Base-by-base conservation (phyloP, 2,888 invertebrate genomes). In the Melipona bicolor region DNA sequence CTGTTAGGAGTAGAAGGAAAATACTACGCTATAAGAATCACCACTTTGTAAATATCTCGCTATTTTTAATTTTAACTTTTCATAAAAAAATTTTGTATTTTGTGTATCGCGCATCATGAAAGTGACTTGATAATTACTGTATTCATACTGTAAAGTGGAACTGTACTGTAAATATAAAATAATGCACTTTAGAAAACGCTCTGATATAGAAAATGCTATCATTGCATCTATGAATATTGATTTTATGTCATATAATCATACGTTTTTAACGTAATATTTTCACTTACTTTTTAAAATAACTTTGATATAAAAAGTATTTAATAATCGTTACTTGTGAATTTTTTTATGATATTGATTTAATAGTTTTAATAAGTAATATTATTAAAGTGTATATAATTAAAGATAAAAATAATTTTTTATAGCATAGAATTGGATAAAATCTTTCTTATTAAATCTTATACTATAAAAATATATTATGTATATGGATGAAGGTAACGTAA, bases 1-100 rank as follows among this genome's bases (percentile, higher is more conserved):
- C 77, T 85, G 83, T 82, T 87, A 80, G 76, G 70, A 67, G 81
- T 84, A 89, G 79, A 54, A 79, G 15, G 59, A 81, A 80, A 81
- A 67, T 72, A 73, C 50, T 82, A 77, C 67, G 72, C 77, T 72
- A 65, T 83, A 85, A 83, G 76, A 72, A 81, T 21, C 67, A 78
- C 78, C 78, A 85, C 85, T 87, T 72, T 89, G 89, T 89, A 89
- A 75, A 89, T 88, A 88, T 54, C 76, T 83, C 77, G 80, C 84
- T 82, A 83, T 81, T 79, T 83, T 84, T 88, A 80, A 81, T 87
- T 89, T 88, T 84, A 79, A 89, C 68, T 79, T 90, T 79, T 88
- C 79, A 78, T 86, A 79, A 76, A 79, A 85, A 83, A 83, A 87
- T 88, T 89, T 88, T 88, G 84, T 88, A 90, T 86, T 81, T 87